These are phyloP conservation scores for Pardosa pseudoannulata DNA, from an alignment of 2,888 invertebrate genomes.

Conservation along the genomic window DNA sequence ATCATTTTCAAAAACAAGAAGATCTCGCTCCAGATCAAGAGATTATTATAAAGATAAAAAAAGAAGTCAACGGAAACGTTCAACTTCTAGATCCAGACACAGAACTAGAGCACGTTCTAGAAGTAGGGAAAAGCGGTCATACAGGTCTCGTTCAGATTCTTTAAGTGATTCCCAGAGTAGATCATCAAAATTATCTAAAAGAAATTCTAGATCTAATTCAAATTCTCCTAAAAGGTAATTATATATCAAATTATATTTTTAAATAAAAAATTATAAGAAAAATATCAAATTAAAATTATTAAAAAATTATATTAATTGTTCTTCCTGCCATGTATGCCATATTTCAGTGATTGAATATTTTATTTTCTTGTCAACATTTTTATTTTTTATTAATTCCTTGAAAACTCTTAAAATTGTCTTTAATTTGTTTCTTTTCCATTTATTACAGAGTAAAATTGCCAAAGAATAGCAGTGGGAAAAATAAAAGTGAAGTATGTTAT, in stretches of 20 bases:
- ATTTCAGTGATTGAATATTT: too few species aligned
- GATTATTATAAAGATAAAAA: conserved; percentile 30
- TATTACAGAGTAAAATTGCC: not conserved
- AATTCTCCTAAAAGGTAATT: conserved; percentile 35
- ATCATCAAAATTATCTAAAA: conserved; percentile 28
- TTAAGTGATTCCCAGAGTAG: conserved; percentile 40
- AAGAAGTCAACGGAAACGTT: conserved; percentile 28
- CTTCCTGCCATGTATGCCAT: too few species aligned
- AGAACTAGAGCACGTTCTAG: conserved; percentile 16
- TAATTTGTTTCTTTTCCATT: not conserved
- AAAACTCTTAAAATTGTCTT: too few species aligned
- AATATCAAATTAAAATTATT: too few species aligned
- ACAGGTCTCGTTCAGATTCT: conserved; percentile 48
- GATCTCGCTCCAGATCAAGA: conserved; percentile 41
- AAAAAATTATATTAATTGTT: too few species aligned
- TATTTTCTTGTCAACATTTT: too few species aligned
- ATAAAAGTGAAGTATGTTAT: not conserved
- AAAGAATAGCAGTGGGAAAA: not conserved
- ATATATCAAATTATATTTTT: too few species aligned
- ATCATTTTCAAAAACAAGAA: conserved; percentile 43
- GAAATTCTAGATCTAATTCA: conserved; percentile 52
- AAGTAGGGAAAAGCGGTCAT: conserved; percentile 12
- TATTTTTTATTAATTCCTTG: too few species aligned
- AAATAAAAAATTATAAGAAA: too few species aligned
- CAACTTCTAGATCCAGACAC: conserved; percentile 23